Percentiles rank a stretch among this genome's conserved stretches.
Conservation (phyloP, 2,113 vertebrate species). For the Aramus guarauna region DNA sequence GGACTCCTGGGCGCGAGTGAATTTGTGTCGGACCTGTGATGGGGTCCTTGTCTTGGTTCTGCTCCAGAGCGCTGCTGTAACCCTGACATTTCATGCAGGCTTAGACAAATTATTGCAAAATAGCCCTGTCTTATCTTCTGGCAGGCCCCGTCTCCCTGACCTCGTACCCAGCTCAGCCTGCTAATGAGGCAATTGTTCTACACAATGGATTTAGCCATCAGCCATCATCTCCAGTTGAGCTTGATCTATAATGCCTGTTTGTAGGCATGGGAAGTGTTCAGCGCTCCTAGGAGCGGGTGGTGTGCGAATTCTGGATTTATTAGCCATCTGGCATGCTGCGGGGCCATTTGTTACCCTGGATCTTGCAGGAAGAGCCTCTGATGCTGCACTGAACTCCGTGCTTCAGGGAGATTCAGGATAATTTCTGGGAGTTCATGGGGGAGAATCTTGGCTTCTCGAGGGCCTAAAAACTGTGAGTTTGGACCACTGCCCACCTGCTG, state of each 20-base stretch:
- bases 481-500: background rate
- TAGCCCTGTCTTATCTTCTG: background rate
- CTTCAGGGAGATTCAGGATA: background rate
- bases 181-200: background rate
- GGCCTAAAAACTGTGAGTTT: background rate
- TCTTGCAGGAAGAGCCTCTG: background rate
- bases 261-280: background rate
- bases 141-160: background rate
- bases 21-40: background rate
- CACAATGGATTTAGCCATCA: background rate
- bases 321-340: background rate
- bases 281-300: background rate
- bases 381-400: background rate
- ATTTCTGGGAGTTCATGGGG: background rate
- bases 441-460: background rate
- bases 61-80: background rate
- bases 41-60: background rate
- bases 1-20: background rate
- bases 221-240: background rate
- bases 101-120: background rate
- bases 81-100: background rate
- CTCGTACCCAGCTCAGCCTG: background rate
- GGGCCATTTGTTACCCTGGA: background rate
- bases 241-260: background rate
- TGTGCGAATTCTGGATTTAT: background rate